Conservation (phyloP, 2,113 vertebrate genomes). For the Rhabdomys dilectus region DNA sequence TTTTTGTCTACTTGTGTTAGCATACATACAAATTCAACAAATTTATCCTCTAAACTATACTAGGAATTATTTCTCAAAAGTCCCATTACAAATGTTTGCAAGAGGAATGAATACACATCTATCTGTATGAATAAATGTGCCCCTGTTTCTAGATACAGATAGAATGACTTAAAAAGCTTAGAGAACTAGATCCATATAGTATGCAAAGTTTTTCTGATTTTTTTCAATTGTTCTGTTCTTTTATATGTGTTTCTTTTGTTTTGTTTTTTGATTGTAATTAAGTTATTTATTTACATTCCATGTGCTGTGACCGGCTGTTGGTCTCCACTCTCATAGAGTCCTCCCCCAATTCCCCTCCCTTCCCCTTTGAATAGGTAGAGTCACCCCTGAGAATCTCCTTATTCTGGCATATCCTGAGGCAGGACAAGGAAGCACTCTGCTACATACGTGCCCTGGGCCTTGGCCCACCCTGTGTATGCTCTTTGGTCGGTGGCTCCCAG, state of each 20-base stretch:
- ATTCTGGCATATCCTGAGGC: too few relatives aligned
- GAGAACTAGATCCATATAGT: background rate
- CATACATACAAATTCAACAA: background rate
- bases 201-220: background rate
- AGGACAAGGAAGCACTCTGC: too few relatives aligned
- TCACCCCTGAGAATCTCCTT: too few relatives aligned
- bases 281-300: too few relatives aligned
- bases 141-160: background rate
- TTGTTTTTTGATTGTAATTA: too few relatives aligned
- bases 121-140: background rate
- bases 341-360: too few relatives aligned
- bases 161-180: background rate
- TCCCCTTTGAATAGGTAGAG: too few relatives aligned
- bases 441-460: too few relatives aligned
- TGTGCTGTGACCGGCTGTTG: too few relatives aligned
- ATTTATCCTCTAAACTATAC: background rate
- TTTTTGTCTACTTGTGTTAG: background rate
- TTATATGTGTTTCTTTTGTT: conserved; percentile 7
- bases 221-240: background rate
- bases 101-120: background rate
- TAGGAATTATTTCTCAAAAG: background rate
- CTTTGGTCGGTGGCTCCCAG: too few relatives aligned
- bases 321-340: too few relatives aligned
- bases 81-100: background rate
- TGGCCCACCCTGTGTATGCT: too few relatives aligned